Evolutionary conservation across 2,888 invertebrate species (phyloP), one percentile per base, ranked within the genome.

Genomic region (Caenorhabditis wallacei): DNA sequence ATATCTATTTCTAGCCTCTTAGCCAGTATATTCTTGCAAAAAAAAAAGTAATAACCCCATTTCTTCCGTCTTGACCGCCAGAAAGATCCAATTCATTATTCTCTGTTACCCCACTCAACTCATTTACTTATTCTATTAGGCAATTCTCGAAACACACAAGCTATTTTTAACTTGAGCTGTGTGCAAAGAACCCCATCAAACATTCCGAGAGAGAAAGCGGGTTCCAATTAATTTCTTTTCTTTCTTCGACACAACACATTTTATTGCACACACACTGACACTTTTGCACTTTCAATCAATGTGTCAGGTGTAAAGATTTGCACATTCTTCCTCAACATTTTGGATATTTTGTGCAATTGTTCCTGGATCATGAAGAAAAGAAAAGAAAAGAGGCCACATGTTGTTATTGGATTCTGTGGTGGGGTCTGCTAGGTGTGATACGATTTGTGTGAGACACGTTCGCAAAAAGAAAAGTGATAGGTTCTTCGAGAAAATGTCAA

Each of bases 361-460:
- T 61, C 59, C 13, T 8, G 53, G 20, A 40, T 40, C n/a, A 61
- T 40, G 18, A 2, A 7, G 20, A 24, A n/a, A 22, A 20, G 13
- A 37, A 16, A 16, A 37, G 24, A 3, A 20, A 16, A 26, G 30
- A 26, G 57, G 13, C 68, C 68, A 69, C 68, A 69, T 69, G 68
- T 69, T 69, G 68, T 69, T 69, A 54, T 54, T 69, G 68, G 54
- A 69, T 69, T 69, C 26, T 69, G 68, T 43, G 68, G 68, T 51
- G 35, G 37, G 37, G 37, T 40, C 11, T 43, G 24, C 53, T 61
- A 61, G 61, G 61, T 61, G 61, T 59, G n/a, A 46, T 61, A 61
- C 61, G 61, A 43, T 59, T 59, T 59, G 18, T 56, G 56, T 18
- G 46, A 18, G 18, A 48, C 3, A 18, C 18, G 35, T 30, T 56